Evolutionary conservation across 2,888 invertebrate species (phyloP).

Genomic region (Hyppa rectilinea): DNA sequence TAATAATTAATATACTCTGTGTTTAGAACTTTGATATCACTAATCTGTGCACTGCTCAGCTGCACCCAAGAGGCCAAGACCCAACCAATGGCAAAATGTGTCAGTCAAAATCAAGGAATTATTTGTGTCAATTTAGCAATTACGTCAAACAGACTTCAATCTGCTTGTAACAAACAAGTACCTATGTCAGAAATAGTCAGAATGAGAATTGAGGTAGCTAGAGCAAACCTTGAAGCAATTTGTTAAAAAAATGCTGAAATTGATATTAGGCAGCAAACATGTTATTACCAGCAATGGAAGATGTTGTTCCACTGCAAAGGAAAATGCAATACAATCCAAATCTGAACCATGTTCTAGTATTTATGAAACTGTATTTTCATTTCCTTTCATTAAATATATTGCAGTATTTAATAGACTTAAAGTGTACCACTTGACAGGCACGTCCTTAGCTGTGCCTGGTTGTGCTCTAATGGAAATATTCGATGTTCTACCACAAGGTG

Average conservation of each 20-base stretch:
- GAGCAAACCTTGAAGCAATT: constrained; percentile 1
- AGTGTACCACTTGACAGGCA: constrained; percentile 86
- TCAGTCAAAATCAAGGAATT: no score
- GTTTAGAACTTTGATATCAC: no score
- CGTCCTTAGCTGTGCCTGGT: constrained; percentile 82
- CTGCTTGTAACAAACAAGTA: no score
- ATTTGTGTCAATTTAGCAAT: no score
- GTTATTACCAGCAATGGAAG: constrained; percentile 20
- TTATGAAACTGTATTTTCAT: constrained; percentile 84
- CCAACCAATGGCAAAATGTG: no score
- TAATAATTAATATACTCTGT: no score
- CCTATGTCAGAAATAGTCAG: no score
- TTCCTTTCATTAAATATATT: constrained; percentile 85
- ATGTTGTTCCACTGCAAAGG: constrained; percentile 42
- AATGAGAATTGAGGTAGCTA: no score
- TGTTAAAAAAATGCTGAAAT: constrained; percentile 42
- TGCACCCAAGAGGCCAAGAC: no score
- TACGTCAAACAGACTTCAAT: no score
- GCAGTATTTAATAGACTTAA: constrained; percentile 89
- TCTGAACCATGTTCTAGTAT: constrained; percentile 42
- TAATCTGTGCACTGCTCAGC: no score
- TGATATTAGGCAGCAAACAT: constrained; percentile 28
- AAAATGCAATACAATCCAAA: constrained; percentile 22
- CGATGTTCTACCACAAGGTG: constrained; percentile 75
- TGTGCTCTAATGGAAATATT: constrained; percentile 82